Conservation (phyloP, 2,888 invertebrate genomes). For the Harpalus rubripes region DNA sequence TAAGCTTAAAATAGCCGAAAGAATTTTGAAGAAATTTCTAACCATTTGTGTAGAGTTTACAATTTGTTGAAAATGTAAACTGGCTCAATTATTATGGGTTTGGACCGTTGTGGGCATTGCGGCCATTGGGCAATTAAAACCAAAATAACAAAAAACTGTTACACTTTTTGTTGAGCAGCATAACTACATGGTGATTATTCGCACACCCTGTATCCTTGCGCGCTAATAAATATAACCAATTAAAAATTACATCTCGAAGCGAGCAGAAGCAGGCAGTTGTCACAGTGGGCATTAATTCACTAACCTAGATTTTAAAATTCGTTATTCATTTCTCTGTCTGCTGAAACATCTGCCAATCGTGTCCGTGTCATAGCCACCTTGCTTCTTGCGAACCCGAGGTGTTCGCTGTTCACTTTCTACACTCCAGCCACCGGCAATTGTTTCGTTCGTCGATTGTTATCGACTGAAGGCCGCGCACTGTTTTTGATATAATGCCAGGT, state of each 20-base stretch:
- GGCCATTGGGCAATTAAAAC: no score
- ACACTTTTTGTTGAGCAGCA: no score
- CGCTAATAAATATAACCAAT: conserved; percentile 39
- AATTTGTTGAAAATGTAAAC: no score
- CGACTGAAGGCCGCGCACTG: conserved; percentile 31
- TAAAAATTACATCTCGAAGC: conserved; percentile 27
- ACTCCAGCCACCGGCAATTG: conserved; percentile 24
- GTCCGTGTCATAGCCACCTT: conserved; percentile 51
- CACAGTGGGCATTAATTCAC: conserved; percentile 48
- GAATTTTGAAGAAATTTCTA: no score
- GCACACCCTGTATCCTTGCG: background rate
- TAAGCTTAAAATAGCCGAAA: no score
- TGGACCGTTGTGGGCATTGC: no score
- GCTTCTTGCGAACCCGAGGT: conserved; percentile 38
- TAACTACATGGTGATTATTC: background rate
- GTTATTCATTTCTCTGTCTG: conserved; percentile 54
- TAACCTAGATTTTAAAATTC: conserved; percentile 58
- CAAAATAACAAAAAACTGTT: no score
- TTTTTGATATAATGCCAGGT: conserved; percentile 43
- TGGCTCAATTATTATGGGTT: no score
- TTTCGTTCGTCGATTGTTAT: conserved; percentile 41
- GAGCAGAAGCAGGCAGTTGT: conserved; percentile 37
- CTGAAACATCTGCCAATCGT: conserved; percentile 56
- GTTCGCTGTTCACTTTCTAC: conserved; percentile 50
- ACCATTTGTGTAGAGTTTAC: no score